Conservation (phyloP, 2,797 vertebrate species). For the Tachyglossus aculeatus region DNA sequence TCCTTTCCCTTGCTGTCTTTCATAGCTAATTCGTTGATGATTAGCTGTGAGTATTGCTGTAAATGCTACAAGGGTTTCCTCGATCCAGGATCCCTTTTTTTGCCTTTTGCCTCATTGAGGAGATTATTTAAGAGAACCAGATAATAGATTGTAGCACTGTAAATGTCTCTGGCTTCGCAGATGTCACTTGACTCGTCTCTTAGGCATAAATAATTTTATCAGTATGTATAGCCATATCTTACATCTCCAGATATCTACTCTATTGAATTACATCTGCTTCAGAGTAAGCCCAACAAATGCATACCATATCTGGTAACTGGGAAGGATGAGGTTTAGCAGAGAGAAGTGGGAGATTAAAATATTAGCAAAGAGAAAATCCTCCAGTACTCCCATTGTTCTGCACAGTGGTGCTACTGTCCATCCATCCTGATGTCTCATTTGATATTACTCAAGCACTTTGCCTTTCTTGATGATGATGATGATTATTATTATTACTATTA, state of each 20-base stretch:
- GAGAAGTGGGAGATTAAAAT: not conserved
- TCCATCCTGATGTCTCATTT: not conserved
- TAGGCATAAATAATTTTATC: not conserved
- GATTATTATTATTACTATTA: too few relatives aligned
- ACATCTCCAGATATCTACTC: not conserved
- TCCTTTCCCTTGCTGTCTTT: constrained; percentile 63
- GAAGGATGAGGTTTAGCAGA: not conserved
- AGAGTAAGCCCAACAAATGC: rapidly evolving
- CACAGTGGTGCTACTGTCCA: not conserved
- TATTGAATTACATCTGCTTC: not conserved
- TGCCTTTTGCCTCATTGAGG: constrained; percentile 62
- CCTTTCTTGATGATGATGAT: not conserved
- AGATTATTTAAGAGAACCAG: constrained; percentile 79
- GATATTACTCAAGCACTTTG: not conserved
- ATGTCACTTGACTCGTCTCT: not conserved
- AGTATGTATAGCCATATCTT: not conserved
- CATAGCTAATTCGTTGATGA: constrained; percentile 71
- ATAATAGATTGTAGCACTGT: constrained; percentile 53
- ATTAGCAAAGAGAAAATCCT: not conserved
- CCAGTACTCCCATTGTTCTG: not conserved
- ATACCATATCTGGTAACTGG: not conserved
- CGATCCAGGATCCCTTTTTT: constrained; percentile 53
- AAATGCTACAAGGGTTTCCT: constrained; percentile 56
- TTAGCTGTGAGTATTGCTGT: constrained; percentile 74
- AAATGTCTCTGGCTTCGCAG: constrained; percentile 14